Percentiles rank a stretch among this genome's conserved stretches.
These are phyloP conservation scores for Acrocyrtus sp. DNA, from an alignment of 2,888 invertebrate genomes.

Conservation along the genomic window DNA sequence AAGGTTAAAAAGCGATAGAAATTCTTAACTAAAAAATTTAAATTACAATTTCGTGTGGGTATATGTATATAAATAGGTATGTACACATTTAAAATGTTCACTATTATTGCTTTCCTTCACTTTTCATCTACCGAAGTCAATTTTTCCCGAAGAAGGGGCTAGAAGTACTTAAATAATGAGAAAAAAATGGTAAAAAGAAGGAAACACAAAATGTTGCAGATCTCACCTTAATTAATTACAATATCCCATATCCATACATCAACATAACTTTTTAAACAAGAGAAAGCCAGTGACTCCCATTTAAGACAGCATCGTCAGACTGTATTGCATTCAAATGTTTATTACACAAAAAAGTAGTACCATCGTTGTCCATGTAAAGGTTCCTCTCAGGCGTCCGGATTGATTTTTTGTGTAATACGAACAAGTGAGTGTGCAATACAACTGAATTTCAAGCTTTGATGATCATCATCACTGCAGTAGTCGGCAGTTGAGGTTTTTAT, in stretches of 20 bases:
- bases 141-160: too few species aligned
- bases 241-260: conserved; percentile 46
- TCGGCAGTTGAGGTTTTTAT: too few species aligned
- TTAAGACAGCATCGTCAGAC: conserved; percentile 18
- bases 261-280: conserved; percentile 22
- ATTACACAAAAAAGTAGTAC: conserved; percentile 30
- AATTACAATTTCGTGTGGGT: too few species aligned
- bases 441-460: conserved; percentile 35
- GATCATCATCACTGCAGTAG: conserved; percentile 39
- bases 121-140: too few species aligned
- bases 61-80: too few species aligned
- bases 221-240: conserved; percentile 34
- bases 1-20: too few species aligned
- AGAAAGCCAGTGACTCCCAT: conserved; percentile 43
- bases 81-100: too few species aligned
- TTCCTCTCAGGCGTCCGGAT: neutral
- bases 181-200: conserved; percentile 15
- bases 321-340: conserved; percentile 42
- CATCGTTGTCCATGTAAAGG: neutral
- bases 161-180: too few species aligned
- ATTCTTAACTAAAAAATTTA: too few species aligned
- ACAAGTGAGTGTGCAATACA: conserved; percentile 48
- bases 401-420: conserved; percentile 28
- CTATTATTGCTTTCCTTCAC: too few species aligned
- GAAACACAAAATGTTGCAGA: conserved; percentile 21